These are phyloP conservation scores for Anastrepha obliqua DNA, from an alignment of 1,140 invertebrate genomes.

Conservation along the genomic window DNA sequence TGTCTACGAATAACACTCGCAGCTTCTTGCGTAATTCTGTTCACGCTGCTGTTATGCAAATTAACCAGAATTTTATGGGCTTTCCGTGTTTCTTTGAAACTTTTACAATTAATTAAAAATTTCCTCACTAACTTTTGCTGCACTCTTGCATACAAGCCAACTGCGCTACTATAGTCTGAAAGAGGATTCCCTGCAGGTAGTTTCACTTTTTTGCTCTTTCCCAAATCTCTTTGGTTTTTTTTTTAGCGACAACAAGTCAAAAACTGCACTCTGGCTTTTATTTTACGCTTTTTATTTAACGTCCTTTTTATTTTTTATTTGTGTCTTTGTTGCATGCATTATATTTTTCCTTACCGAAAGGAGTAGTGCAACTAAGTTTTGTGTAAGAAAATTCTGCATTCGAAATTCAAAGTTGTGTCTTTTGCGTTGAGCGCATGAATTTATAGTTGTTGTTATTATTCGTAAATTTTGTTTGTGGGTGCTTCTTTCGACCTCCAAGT, in stretches of 20 bases:
- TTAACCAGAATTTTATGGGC: constrained; percentile 45
- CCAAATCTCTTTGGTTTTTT: neutral
- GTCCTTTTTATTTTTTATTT: neutral
- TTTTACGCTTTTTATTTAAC: neutral
- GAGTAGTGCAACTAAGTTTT: neutral
- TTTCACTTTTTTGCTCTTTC: neutral
- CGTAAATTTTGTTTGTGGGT: neutral
- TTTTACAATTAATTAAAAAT: constrained; percentile 51
- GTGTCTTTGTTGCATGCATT: neutral
- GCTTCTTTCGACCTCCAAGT: neutral
- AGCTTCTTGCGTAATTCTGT: neutral
- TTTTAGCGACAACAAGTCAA: constrained; percentile 2
- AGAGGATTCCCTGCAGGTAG: too few species aligned
- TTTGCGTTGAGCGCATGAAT: neutral
- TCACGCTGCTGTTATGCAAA: neutral
- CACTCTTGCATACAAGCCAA: neutral
- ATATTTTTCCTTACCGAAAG: neutral
- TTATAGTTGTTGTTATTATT: neutral
- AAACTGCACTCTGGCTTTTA: neutral
- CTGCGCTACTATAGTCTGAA: too few species aligned
- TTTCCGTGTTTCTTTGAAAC: constrained; percentile 5
- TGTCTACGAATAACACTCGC: neutral
- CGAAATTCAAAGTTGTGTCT: neutral
- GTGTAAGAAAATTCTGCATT: neutral
- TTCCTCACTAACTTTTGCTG: constrained; percentile 25